Evolutionary conservation across 2,797 vertebrate genomes (phyloP).

Genomic region (Pseudochirops cupreus): DNA sequence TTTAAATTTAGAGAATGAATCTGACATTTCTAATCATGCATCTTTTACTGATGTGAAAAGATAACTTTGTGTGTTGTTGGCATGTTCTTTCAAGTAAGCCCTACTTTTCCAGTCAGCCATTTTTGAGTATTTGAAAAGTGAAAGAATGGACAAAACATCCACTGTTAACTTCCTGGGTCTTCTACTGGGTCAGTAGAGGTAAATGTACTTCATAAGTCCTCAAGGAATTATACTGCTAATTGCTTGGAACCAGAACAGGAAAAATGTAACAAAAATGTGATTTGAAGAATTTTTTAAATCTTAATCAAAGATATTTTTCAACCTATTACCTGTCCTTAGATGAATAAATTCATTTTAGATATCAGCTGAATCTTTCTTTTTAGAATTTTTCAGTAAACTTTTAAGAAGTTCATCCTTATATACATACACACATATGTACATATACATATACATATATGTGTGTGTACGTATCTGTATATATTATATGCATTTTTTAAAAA

Average conservation of each 20-base stretch:
- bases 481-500: too few species aligned
- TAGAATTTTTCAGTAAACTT: slow-evolving; percentile 28
- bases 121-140: slow-evolving; percentile 51
- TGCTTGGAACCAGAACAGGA: slow-evolving; percentile 7
- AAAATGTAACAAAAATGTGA: not conserved
- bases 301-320: slow-evolving; percentile 10
- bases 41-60: slow-evolving; percentile 35
- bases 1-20: slow-evolving; percentile 23
- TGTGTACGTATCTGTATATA: too few species aligned
- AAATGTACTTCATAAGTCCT: not conserved
- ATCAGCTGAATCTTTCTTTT: slow-evolving; percentile 30
- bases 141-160: not conserved
- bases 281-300: slow-evolving; percentile 34
- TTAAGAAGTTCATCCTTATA: slow-evolving; percentile 12
- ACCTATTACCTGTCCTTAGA: not conserved
- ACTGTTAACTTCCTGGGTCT: slow-evolving; percentile 12
- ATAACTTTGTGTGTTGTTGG: not conserved
- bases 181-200: slow-evolving; percentile 12
- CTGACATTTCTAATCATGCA: slow-evolving; percentile 22
- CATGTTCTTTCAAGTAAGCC: not conserved
- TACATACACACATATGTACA: not conserved
- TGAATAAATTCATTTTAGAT: not conserved
- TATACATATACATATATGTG: too few species aligned
- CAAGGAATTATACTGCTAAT: slow-evolving; percentile 12
- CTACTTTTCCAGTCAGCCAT: not conserved